Evolutionary conservation across 92 coral and sea anemone genomes (phyloP).

Genomic region (Bergia puertoricense): DNA sequence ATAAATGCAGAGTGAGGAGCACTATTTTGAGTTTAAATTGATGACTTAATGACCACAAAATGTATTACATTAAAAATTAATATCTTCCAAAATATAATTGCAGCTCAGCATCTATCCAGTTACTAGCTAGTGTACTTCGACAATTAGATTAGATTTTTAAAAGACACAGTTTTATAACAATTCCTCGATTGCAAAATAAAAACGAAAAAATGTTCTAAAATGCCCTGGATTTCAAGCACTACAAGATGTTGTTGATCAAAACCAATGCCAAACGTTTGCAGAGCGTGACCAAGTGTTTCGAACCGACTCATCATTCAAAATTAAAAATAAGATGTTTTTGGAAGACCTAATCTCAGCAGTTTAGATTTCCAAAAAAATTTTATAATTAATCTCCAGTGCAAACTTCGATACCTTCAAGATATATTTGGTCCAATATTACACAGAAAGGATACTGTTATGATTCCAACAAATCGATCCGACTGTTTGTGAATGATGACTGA

Average conservation of each 20-base stretch:
- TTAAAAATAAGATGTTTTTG: not conserved
- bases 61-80: conserved; percentile 19
- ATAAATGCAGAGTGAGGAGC: not conserved
- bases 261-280: not conserved
- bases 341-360: not conserved
- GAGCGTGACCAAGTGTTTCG: not conserved
- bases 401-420: not conserved
- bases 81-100: not conserved
- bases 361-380: not conserved
- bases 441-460: conserved; percentile 89
- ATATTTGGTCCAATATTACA: conserved; percentile 1
- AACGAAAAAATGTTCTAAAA: not conserved
- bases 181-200: not conserved
- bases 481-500: conserved; percentile 80
- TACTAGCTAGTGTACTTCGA: not conserved
- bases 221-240: not conserved
- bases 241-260: not conserved
- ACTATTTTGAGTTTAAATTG: not conserved
- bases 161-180: conserved; percentile 29
- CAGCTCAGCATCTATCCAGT: not conserved
- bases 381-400: not conserved
- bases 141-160: not conserved
- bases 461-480: conserved; percentile 94
- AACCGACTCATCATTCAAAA: not conserved
- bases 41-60: not conserved